Percentiles rank a stretch among this genome's conserved stretches.
phyloP scores from a whole-genome alignment of 2,113 vertebrate species.

The Oophaga pumilio region DNA sequence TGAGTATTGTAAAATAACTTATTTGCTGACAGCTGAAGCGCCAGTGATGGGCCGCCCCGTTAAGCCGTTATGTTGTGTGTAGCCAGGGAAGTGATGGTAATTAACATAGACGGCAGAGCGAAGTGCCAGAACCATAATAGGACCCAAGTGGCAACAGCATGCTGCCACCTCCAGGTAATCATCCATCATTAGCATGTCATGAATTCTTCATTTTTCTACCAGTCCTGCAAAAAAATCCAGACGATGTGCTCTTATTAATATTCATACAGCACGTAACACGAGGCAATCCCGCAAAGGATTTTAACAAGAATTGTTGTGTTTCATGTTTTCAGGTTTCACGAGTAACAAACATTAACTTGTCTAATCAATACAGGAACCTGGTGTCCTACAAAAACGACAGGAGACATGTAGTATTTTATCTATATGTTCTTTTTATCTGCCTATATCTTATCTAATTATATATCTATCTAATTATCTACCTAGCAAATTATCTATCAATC shows the following conservation, averaged over 20 bases:
- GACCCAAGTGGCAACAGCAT: constrained; percentile 30
- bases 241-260: constrained; percentile 15
- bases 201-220: constrained; percentile 34
- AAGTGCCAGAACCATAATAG: constrained; percentile 31
- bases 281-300: neutral
- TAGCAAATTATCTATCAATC: neutral
- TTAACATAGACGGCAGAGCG: constrained; percentile 24
- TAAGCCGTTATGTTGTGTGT: neutral
- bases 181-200: constrained; percentile 50
- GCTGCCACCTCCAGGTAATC: constrained; percentile 30
- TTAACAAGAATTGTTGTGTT: neutral
- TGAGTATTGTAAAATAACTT: neutral
- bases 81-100: constrained; percentile 34
- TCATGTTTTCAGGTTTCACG: constrained; percentile 1
- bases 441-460: neutral
- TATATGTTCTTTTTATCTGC: neutral
- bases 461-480: neutral
- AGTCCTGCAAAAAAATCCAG: constrained; percentile 5
- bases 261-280: constrained; percentile 3
- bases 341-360: neutral
- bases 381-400: neutral
- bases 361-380: neutral
- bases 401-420: neutral
- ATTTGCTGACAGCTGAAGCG: neutral
- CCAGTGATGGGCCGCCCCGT: neutral